Evolutionary conservation across 2,113 vertebrate genomes (phyloP), one percentile per base, ranked within the genome.

Genomic region (Halichoeres trimaculatus): DNA sequence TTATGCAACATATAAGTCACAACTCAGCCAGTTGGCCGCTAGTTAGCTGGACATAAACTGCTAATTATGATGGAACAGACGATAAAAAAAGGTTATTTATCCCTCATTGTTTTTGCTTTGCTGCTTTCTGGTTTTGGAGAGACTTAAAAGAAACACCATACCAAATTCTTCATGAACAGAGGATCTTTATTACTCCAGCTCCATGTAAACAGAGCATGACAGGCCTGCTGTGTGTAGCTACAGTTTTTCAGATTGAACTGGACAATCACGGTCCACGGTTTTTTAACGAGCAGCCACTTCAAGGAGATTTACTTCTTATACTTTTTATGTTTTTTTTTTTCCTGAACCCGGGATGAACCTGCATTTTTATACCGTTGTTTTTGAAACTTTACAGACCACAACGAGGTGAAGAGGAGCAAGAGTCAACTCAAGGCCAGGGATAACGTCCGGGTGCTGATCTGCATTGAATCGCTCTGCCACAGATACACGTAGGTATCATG

Each of bases 401-500:
- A 95, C 13, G 96, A 96, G 76, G 85, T 95, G 84, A 97, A 95
- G 91, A 93, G 80, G 84, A 95, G 93, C 76, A 94, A 94, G 78
- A 93, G 86, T 48, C 95, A 95, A 45, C 94, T 94, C 0, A 94
- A 95, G 34, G 94, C 96, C 36, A 86, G 95, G 76, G 98, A 96
- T 74, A 94, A 93, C 0, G 90, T 99, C 5, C 94, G 97, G 0
- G 95, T 96, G 16, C 77, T 98, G 86, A 95, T 99, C 93, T 99
- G 97, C 90, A 98, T 99, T 0, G 96, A 98, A 63, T 99, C 97
- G 0, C 94, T 98, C 43, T 99, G 97, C 74, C 96, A 98, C 71
- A 91, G 94, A 85, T 95, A 98, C 91, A 94, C 91, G 97, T 99
- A 88, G 93, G 97, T 91, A 19, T 69, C 48, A 41, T 41, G 5